phyloP scores from a whole-genome alignment of 2,113 vertebrate species.

The Gracilinanus agilis region DNA sequence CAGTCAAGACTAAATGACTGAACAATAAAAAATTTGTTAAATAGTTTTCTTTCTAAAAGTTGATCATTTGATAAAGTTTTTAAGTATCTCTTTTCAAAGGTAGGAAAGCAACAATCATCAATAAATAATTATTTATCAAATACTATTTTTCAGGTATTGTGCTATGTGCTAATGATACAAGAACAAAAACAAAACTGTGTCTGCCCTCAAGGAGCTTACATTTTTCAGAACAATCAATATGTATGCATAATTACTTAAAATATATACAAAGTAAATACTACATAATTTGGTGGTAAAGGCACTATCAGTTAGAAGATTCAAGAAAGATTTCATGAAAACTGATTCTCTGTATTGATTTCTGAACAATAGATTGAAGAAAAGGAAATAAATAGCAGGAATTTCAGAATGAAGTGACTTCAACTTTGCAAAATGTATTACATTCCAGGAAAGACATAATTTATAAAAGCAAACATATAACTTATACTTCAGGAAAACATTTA shows the following conservation, averaged over 20 bases:
- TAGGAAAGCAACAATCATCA: not conserved
- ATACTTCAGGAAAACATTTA: not conserved
- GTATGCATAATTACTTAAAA: not conserved
- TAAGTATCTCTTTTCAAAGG: not conserved
- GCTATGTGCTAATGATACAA: not conserved
- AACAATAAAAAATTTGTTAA: too few relatives aligned
- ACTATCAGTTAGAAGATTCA: too few relatives aligned
- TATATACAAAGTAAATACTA: not conserved
- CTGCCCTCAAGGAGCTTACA: not conserved
- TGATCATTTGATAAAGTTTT: not conserved
- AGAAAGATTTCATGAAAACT: not conserved
- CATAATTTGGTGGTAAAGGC: not conserved
- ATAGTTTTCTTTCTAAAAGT: too few relatives aligned
- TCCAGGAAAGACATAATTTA: not conserved
- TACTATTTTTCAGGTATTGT: not conserved
- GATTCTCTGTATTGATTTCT: not conserved
- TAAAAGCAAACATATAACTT: not conserved
- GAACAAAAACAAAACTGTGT: not conserved
- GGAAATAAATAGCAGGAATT: not conserved
- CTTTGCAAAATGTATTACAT: not conserved
- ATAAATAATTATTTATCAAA: not conserved
- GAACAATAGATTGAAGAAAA: not conserved
- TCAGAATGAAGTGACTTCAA: not conserved
- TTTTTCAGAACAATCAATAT: not conserved
- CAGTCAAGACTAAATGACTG: too few relatives aligned